These are phyloP conservation scores for Crocodylus rhombifer DNA, from an alignment of 2,797 vertebrate species.

Conservation along the genomic window DNA sequence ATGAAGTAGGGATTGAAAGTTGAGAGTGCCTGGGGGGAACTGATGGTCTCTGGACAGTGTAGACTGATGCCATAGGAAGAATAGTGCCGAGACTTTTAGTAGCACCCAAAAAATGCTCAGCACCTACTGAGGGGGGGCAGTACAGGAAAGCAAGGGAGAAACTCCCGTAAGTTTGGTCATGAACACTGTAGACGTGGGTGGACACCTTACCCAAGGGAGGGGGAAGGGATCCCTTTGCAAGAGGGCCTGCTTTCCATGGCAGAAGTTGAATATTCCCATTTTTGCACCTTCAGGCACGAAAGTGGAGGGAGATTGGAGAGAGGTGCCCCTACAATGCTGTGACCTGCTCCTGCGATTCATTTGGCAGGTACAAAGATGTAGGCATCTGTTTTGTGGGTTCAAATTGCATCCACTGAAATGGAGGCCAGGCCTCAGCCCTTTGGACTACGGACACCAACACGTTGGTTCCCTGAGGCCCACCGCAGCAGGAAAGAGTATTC, in stretches of 20 bases:
- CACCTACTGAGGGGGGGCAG: accelerated
- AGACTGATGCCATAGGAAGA: background rate
- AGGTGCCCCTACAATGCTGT: background rate
- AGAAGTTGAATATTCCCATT: background rate
- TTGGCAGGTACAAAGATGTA: background rate
- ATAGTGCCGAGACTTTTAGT: background rate
- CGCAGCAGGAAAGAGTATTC: background rate
- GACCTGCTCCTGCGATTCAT: background rate
- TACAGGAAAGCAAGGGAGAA: background rate
- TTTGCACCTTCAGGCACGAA: background rate
- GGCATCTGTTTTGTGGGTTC: accelerated
- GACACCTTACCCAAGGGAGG: background rate
- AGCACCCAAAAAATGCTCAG: background rate
- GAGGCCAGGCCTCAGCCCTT: background rate
- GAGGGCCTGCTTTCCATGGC: background rate
- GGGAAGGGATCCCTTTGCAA: no score
- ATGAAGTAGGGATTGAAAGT: background rate
- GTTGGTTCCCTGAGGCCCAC: background rate
- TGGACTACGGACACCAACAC: background rate
- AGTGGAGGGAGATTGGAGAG: accelerated
- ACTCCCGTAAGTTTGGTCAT: accelerated
- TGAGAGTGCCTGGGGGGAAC: background rate
- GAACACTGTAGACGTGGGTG: background rate
- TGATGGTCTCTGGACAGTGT: background rate
- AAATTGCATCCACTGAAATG: background rate